phyloP scores from a whole-genome alignment of 2,888 invertebrate genomes.

The Drosophila algonquin region DNA sequence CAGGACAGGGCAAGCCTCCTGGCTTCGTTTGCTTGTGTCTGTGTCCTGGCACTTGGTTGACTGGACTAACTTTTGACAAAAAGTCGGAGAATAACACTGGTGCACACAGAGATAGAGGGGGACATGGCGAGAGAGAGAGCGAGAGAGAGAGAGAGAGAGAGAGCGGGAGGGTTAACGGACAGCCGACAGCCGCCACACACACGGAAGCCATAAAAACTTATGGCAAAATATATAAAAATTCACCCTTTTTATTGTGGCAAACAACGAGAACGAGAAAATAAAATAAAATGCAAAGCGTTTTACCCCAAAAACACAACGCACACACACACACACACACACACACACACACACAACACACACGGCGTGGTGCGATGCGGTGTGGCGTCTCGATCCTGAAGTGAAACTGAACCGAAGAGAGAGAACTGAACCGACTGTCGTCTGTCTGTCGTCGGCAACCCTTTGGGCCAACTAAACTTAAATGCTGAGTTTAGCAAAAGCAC shows the following conservation, averaged over 20 bases:
- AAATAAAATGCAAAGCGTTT: constrained; percentile 76
- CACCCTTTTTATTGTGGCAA: constrained; percentile 79
- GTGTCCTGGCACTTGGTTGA: constrained; percentile 45
- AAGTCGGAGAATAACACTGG: constrained; percentile 52
- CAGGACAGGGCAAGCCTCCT: constrained; percentile 13
- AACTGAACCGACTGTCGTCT: constrained; percentile 27
- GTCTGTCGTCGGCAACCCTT: constrained; percentile 61
- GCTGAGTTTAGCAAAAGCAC: constrained; percentile 72
- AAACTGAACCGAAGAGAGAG: background rate
- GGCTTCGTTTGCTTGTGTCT: constrained; percentile 3
- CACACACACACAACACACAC: constrained; percentile 1
- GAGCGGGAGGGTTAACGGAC: constrained; percentile 33
- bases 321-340: constrained; percentile 7
- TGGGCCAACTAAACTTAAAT: constrained; percentile 72
- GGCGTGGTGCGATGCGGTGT: background rate
- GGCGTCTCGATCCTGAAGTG: background rate
- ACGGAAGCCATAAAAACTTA: constrained; percentile 80
- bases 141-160: constrained; percentile 5
- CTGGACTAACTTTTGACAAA: constrained; percentile 77
- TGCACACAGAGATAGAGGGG: background rate
- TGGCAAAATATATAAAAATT: constrained; percentile 76
- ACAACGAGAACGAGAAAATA: constrained; percentile 70
- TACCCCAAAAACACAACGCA: constrained; percentile 40
- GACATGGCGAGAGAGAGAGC: background rate
- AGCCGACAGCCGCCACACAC: constrained; percentile 62